Evolutionary conservation across 2,888 invertebrate species (phyloP).

Genomic region (Halictus ligatus): DNA sequence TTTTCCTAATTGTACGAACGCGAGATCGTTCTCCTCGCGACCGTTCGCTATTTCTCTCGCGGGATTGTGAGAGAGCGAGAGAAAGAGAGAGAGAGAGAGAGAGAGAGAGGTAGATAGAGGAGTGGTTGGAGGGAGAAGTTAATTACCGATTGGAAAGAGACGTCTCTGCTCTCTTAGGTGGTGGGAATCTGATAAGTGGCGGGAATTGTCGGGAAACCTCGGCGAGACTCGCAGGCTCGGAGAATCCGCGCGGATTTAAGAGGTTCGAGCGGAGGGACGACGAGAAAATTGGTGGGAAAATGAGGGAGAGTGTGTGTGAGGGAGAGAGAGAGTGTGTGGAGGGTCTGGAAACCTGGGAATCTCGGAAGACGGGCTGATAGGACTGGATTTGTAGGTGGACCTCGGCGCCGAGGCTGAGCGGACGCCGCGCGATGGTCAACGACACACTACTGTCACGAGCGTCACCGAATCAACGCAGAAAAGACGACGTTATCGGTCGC

Average conservation of each 20-base stretch:
- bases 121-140: background rate
- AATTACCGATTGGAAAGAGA: slow-evolving; percentile 17
- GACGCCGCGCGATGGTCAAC: slow-evolving; percentile 63
- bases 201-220: background rate
- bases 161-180: background rate
- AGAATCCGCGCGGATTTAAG: background rate
- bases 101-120: background rate
- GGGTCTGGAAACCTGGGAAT: slow-evolving; percentile 2
- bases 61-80: background rate
- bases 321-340: background rate
- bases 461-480: slow-evolving; percentile 51
- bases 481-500: slow-evolving; percentile 64
- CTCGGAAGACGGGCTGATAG: background rate
- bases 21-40: background rate
- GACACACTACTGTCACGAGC: slow-evolving; percentile 64
- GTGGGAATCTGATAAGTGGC: background rate
- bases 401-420: slow-evolving; percentile 56
- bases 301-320: too few relatives aligned
- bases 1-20: slow-evolving; percentile 31
- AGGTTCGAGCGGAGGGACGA: background rate
- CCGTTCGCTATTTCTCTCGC: background rate
- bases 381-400: slow-evolving; percentile 17
- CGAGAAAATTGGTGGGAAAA: background rate
- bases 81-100: background rate
- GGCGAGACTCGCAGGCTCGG: background rate